Evolutionary conservation across 2,888 invertebrate species (phyloP).

Genomic region (Pomacea canaliculata): DNA sequence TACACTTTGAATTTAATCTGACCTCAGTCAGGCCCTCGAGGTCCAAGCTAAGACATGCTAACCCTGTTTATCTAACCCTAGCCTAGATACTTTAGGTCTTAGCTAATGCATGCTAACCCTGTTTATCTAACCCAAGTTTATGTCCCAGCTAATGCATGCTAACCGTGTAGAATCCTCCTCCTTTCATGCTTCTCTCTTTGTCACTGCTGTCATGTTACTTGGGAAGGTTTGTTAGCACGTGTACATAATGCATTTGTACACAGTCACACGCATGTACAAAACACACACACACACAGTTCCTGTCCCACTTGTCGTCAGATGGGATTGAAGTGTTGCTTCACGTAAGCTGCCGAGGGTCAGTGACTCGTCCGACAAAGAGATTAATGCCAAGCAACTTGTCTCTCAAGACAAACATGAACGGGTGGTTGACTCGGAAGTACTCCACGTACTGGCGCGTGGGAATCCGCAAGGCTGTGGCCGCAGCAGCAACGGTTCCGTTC

Average conservation of each 20-base stretch:
- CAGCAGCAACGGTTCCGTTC: slow-evolving; percentile 29
- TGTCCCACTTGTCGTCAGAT: neutral
- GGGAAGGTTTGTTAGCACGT: neutral
- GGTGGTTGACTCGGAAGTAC: slow-evolving; percentile 24
- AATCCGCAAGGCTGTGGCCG: slow-evolving; percentile 15
- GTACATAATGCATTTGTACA: neutral
- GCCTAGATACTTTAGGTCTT: no score
- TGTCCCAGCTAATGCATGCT: neutral
- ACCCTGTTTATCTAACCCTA: no score
- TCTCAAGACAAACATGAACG: slow-evolving; percentile 29
- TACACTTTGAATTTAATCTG: no score
- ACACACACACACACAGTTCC: slow-evolving; percentile 13
- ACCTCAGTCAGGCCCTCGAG: no score
- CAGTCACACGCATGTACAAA: neutral
- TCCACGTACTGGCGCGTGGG: slow-evolving; percentile 1
- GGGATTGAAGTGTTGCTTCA: neutral
- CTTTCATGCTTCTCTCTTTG: neutral
- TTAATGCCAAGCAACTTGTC: slow-evolving; percentile 25
- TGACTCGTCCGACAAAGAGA: slow-evolving; percentile 21
- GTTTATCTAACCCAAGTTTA: no score
- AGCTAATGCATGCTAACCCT: no score
- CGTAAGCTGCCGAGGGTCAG: slow-evolving; percentile 11
- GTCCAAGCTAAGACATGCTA: no score
- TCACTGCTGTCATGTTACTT: neutral
- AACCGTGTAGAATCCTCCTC: neutral